These are phyloP conservation scores for Acanthornis magna DNA, from an alignment of 2,797 vertebrate genomes.

Conservation along the genomic window DNA sequence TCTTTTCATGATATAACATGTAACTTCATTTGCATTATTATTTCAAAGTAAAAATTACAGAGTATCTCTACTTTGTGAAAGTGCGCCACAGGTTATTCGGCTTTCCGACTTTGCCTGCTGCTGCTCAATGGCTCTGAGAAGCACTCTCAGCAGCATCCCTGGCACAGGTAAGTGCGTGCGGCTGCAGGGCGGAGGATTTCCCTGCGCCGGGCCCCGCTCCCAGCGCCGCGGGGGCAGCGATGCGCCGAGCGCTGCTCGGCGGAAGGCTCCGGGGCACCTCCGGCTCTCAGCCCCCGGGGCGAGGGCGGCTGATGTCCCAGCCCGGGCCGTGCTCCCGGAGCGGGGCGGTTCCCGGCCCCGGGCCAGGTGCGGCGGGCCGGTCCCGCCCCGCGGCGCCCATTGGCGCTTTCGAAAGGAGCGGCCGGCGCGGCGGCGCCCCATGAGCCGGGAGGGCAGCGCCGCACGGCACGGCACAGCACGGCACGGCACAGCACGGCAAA, in stretches of 20 bases:
- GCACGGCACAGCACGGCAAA: not conserved
- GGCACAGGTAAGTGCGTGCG: fast-evolving
- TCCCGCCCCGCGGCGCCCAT: not conserved
- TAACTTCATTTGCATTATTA: not conserved
- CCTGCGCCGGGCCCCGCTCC: not conserved
- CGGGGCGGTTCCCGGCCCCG: too few species aligned
- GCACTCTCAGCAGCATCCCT: fast-evolving
- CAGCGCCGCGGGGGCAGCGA: fast-evolving
- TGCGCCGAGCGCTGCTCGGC: not conserved
- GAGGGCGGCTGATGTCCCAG: not conserved
- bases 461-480: too few species aligned
- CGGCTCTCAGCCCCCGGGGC: fast-evolving
- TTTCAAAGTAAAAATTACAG: not conserved
- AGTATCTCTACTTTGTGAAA: not conserved
- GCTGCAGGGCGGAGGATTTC: fast-evolving
- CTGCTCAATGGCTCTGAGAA: not conserved
- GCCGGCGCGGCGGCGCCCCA: not conserved
- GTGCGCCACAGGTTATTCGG: not conserved
- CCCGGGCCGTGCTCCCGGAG: too few species aligned
- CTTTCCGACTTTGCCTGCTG: not conserved
- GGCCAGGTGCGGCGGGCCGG: not conserved
- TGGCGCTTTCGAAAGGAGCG: conserved; percentile 74
- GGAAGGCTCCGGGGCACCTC: not conserved
- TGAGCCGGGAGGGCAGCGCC: not conserved
- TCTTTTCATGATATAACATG: not conserved